Evolutionary conservation across 2,113 vertebrate genomes (phyloP), one percentile per base, ranked within the genome.

Genomic region (Columba livia): DNA sequence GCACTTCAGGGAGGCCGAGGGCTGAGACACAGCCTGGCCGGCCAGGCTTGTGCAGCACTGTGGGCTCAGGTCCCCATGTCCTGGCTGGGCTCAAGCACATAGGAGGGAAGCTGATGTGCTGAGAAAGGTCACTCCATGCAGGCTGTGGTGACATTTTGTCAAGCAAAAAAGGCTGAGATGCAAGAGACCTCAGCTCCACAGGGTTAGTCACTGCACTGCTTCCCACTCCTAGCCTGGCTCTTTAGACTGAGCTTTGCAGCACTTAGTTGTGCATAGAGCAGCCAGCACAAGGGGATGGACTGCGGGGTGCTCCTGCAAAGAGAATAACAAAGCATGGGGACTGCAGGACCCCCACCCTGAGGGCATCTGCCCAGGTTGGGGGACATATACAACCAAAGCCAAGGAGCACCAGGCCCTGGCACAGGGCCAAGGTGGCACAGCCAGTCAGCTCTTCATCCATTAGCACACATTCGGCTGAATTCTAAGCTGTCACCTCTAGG

Each of bases 241-340:
- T 10, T 48, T 12, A 11, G 21, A n/a, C 20, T 10, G 48, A 74
- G 50, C 34, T 61, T 56, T 61, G 54, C 31, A 10, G 40, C 56
- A 29, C 24, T 47, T 5, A 40, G 20, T 18, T 1, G 1, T 5
- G 29, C 1, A 3, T 9, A 40, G 18, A 48, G 31, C 72, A 24
- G 40, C 25, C 25, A 40, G 64, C 65, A 17, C n/a, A 12, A 42
- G 14, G 54, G n/a, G 40, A 19, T 31, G 11, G 32, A n/a, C 42
- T 8, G 40, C 12, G 32, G 44, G 17, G 28, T 16, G 18, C 47
- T 61, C 38, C 29, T 28, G 70, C 28, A 44, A 36, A 51, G 9
- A 48, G 18, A 53, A 10, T 8, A 47, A 51, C 11, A 48, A 38
- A 5, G 71, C 4, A 2, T 0, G 0, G 56, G n/a, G 56, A 34